Base-by-base conservation (phyloP, 2,888 invertebrate genomes). In the Dryocosmus kuriphilus region DNA sequence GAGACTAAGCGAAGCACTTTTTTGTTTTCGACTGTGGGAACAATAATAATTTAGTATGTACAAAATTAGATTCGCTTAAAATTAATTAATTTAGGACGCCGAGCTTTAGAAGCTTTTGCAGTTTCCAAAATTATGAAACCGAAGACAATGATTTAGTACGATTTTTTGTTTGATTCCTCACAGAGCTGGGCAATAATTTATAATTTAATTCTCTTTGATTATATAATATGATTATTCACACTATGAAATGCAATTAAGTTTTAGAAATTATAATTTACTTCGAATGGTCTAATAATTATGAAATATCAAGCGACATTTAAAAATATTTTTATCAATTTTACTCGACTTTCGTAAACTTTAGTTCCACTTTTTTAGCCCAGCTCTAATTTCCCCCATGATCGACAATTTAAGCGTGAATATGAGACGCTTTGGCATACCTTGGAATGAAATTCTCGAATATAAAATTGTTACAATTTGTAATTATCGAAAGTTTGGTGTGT, bases 41-140 rank as follows among this genome's bases (percentile, higher is more conserved):
- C 84, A 83, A 83, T 67, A 88, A 88, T 88, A 90, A 90, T 89
- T 89, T 89, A 89, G 83, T 88, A 77, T 81, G 77, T 80, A 82
- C 65, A 77, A 79, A 86, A 88, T 88, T 88, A 74, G 80, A 85
- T 83, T 84, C 80, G 65, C 85, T 86, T 87, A 85, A 87, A 85
- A 86, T 85, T 87, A 88, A 87, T 79, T 76, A 79, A 76, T 82
- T 83, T 81, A 85, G 86, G 79, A 77, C 84, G 81, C 82, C 80
- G 76, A 77, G 80, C 71, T 81, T 79, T 78, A 79, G 27, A 77
- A 55, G 62, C 55, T 63, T 71, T 76, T 65, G 14, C 65, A 14
- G 8, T 38, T 71, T 51, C 19, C 30, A 67, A 67, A 67, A 27
- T 6, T 41, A 30, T 51, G 30, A 51, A 71, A 46, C 27, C 24